Evolutionary conservation across 2,888 invertebrate genomes (phyloP), one percentile per base, ranked within the genome.

Genomic region (Eugnorisma glareosa): DNA sequence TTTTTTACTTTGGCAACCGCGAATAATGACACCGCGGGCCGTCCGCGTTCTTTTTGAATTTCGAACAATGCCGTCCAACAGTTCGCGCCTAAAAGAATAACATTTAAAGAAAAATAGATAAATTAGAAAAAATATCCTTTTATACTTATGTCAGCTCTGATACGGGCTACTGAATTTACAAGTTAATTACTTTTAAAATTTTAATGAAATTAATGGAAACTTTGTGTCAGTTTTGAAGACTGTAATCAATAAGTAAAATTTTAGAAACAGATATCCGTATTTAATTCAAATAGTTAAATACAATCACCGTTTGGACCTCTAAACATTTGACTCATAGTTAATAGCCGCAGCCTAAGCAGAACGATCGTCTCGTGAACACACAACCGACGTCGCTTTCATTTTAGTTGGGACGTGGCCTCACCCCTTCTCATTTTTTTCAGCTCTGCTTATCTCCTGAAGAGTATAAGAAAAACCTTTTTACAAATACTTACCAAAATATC

Each of bases 1-100:
- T 93, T 94, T 94, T 95, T 94, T 92, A 93, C 93, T 92, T 93
- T 93, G 91, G 93, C 95, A 94, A 92, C 95, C 94, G 93, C 95
- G 93, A 94, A 95, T 95, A 96, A 96, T 93, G 91, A 91, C 94
- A 91, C 96, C 83, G 91, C 96, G 94, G 96, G 95, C 93, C 89
- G 93, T 91, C 94, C 88, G 88, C 93, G 91, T 95, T 95, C 93
- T 88, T 94, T 95, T 96, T 91, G 92, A 95, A 95, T 92, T 91
- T 91, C 90, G 89, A 93, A 96, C 96, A 96, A 96, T 93, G 94
- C 94, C 92, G 81, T 89, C 96, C 95, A 92, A 91, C 92, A 87
- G 96, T 92, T 95, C 93, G 93, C 94, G 94, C 94, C 94, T 91
- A 90, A 90, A 91, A 91, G 92, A 96, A 95, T 95, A 95, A 95